Evolutionary conservation across 2,113 vertebrate genomes (phyloP).

Genomic region (Megatriorchis doriae): DNA sequence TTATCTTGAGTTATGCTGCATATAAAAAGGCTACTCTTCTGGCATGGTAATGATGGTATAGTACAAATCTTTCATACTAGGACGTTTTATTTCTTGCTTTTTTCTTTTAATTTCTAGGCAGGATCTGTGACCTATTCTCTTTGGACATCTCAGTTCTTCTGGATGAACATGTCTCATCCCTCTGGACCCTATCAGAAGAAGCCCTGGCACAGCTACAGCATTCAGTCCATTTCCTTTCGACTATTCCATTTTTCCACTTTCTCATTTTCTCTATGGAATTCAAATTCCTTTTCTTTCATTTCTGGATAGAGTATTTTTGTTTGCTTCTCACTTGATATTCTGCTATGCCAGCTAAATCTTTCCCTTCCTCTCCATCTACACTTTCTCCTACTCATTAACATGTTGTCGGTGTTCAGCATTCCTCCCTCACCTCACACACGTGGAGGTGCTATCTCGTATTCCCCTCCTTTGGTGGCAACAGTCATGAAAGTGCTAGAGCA

Average conservation of each 20-base stretch:
- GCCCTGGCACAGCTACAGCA: not conserved
- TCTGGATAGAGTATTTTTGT: not conserved
- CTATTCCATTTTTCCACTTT: not conserved
- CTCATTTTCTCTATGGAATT: not conserved
- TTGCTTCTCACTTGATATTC: not conserved
- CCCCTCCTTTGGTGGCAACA: slow-evolving; percentile 16
- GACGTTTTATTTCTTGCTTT: not conserved
- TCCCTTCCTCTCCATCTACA: not conserved
- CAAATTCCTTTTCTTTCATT: not conserved
- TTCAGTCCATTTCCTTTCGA: not conserved
- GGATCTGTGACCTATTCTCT: not conserved
- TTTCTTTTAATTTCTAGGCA: not conserved
- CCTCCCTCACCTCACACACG: slow-evolving; percentile 14
- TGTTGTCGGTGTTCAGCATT: not conserved
- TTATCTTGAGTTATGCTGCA: not conserved
- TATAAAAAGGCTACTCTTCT: not conserved
- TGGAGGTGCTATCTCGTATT: slow-evolving; percentile 37
- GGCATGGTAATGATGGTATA: not conserved
- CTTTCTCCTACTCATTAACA: slow-evolving; percentile 36
- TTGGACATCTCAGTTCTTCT: not conserved
- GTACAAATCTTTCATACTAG: not conserved
- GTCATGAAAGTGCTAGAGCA: not conserved
- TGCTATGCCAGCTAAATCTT: not conserved
- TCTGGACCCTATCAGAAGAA: not conserved
- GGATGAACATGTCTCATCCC: not conserved